Base-by-base conservation (phyloP, 2,888 invertebrate genomes). In the Cryptocheilus praepositus region DNA sequence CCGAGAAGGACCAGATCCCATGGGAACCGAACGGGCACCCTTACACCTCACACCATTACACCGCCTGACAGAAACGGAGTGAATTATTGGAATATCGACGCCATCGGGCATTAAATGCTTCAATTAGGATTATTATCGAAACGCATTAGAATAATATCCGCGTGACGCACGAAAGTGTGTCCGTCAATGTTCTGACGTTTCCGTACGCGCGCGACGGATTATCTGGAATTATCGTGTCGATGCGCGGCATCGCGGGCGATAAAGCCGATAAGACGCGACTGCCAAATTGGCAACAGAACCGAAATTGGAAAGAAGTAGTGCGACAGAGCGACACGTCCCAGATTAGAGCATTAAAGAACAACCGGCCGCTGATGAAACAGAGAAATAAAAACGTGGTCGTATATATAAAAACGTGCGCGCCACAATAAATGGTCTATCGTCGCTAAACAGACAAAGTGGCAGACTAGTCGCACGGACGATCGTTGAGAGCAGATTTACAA, bases 51-150 rank as follows among this genome's bases (percentile, higher is more conserved):
- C 82, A 79, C 85, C 84, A 82, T 82, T 80, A 82, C 81, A 76
- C 79, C 71, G 72, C 75, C 71, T 83, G 81, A 81, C 80, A 81
- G 76, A 75, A 76, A 71, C 67, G 67, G 70, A 76, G 80, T 88
- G 86, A 87, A 85, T 88, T 88, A 88, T 87, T 86, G 86, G 85
- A 85, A 87, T 87, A 87, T 86, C 86, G 86, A 86, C 80, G 85
- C 83, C 76, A 79, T 65, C 78, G 81, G 83, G 82, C 85, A 84
- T 85, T 83, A 85, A 84, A 85, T 85, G 83, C 85, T 85, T 84
- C 85, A 85, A 85, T 86, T 85, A 86, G 81, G 81, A 84, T 79
- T 79, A 79, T 80, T 79, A 79, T 79, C 77, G 77, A 77, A 76
- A 71, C 72, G 71, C 64, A 65, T 57, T 72, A 53, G 76, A 76